Base-by-base conservation (phyloP, 30 jellyfish, hydroid and myxozoan species). In the Rhopilema esculentum region DNA sequence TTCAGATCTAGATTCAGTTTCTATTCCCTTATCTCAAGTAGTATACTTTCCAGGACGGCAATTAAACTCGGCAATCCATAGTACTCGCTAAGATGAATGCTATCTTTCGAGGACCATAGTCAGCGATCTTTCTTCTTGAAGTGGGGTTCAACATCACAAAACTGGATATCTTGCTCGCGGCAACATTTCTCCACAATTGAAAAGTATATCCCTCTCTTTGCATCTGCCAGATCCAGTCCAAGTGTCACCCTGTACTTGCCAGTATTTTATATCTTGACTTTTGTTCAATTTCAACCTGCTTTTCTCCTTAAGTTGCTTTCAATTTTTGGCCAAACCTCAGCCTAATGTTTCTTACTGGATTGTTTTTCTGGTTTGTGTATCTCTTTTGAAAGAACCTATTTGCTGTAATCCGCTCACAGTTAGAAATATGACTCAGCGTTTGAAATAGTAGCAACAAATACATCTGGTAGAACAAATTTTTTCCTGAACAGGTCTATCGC, bases 381-480 rank as follows among this genome's bases (percentile, higher is more conserved):
- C n/a, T n/a, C n/a, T n/a, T n/a, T n/a, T n/a, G n/a, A n/a, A n/a
- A n/a, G n/a, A n/a, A n/a, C n/a, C n/a, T n/a, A n/a, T n/a, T n/a
- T n/a, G n/a, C n/a, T n/a, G n/a, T n/a, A n/a, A n/a, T n/a, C n/a
- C n/a, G n/a, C n/a, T n/a, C n/a, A n/a, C n/a, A n/a, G n/a, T n/a
- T n/a, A n/a, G n/a, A n/a, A n/a, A n/a, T n/a, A n/a, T n/a, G n/a
- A n/a, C n/a, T n/a, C n/a, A n/a, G n/a, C n/a, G n/a, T 73, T 73
- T 73, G 22, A n/a, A 51, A 77, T 81, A 40, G 51, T 77, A 81
- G 57, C 77, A 8, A 72, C 83, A 72, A 72, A 72, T 18, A 20
- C 69, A 72, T 15, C 70, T 25, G 83, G 83, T 25, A 21, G 72
- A 23, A 18, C 71, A 16, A 15, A 33, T 16, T 7, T 9, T 12